Evolutionary conservation across 2,888 invertebrate species (phyloP).

Genomic region (Lamellibrachia columna): DNA sequence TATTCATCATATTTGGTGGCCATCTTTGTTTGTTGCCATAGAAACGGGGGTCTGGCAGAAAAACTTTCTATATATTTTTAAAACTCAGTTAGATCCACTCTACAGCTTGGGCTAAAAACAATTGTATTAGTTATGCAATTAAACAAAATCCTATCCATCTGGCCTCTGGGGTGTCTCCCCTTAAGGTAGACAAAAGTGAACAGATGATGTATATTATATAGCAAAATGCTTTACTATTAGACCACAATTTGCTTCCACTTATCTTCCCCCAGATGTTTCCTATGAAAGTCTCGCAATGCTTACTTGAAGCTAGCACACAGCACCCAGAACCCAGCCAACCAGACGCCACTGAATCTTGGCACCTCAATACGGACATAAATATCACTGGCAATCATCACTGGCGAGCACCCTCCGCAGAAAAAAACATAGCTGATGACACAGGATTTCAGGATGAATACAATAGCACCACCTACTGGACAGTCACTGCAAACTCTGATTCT

Average conservation of each 20-base stretch:
- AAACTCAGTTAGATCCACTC: no score
- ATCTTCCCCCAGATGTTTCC: not conserved
- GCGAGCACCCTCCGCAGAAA: not conserved
- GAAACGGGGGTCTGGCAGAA: no score
- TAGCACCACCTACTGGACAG: not conserved
- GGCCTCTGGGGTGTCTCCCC: no score
- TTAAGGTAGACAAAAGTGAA: not conserved
- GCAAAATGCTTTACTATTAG: not conserved
- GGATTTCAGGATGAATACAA: not conserved
- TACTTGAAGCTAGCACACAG: not conserved
- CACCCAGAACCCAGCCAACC: not conserved
- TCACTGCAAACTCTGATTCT: no score
- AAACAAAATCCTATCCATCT: no score
- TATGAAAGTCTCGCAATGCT: not conserved
- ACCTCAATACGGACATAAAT: not conserved
- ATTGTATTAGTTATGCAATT: no score
- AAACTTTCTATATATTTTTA: no score
- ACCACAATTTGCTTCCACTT: not conserved
- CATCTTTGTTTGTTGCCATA: no score
- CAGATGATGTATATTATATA: not conserved
- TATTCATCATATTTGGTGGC: no score
- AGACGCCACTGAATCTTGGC: not conserved
- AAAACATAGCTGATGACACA: not conserved
- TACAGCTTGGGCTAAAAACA: no score
- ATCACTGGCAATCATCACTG: not conserved